A percentile compares a stretch with the other conserved stretches of the same genome.
These are phyloP conservation scores for Oscheius sp. DNA, from an alignment of 2,888 invertebrate species.

Conservation along the genomic window DNA sequence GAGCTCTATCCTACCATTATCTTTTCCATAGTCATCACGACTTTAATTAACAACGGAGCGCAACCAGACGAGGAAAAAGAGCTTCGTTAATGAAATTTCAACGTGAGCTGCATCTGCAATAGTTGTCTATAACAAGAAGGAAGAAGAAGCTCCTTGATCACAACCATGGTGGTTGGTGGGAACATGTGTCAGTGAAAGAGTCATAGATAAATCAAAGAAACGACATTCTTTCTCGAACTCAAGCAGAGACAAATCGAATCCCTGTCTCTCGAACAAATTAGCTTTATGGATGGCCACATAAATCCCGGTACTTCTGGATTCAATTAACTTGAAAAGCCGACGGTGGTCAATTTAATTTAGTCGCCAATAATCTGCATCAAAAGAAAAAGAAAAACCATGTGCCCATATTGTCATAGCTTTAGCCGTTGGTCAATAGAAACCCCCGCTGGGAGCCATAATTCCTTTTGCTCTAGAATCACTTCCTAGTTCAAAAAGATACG, in stretches of 20 bases:
- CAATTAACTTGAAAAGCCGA: not conserved
- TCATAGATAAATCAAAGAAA: constrained; percentile 15
- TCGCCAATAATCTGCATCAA: too few species aligned
- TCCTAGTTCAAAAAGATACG: not conserved
- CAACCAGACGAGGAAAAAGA: not conserved
- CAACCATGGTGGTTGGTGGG: not conserved
- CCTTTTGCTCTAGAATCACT: not conserved
- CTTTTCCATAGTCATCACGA: too few species aligned
- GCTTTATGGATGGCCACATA: not conserved
- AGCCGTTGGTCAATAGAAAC: not conserved
- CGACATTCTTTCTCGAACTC: constrained; percentile 12
- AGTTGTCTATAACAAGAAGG: not conserved
- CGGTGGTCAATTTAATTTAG: not conserved
- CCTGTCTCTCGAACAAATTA: not conserved
- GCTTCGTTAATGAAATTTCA: not conserved
- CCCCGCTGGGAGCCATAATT: not conserved
- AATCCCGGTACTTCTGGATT: too few species aligned
- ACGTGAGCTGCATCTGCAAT: not conserved
- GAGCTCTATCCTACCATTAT: too few species aligned
- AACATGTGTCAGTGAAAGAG: not conserved
- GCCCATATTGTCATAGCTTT: too few species aligned
- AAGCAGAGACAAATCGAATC: constrained; percentile 6
- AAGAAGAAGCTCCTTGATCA: not conserved
- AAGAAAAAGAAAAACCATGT: too few species aligned
- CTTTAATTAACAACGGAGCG: not conserved